Evolutionary conservation across 2,888 invertebrate genomes (phyloP).

Genomic region (Agrochola lychnidis): DNA sequence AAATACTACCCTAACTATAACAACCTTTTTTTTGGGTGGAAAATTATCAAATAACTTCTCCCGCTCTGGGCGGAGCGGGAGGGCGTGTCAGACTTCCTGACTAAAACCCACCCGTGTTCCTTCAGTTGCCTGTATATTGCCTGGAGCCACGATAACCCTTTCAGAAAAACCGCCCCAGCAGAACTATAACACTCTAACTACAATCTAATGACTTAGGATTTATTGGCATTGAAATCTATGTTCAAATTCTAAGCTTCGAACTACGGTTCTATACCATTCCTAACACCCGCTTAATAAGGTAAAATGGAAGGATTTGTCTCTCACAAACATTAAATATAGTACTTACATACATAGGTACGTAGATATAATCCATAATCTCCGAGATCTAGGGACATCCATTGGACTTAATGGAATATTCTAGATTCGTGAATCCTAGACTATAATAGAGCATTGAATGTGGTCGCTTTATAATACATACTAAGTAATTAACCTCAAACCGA

Average conservation of each 20-base stretch:
- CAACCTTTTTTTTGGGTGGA: too few relatives aligned
- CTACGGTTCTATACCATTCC: neutral
- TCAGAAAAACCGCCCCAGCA: too few relatives aligned
- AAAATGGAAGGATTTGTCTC: neutral
- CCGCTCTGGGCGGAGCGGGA: too few relatives aligned
- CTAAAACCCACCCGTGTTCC: too few relatives aligned
- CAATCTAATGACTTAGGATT: neutral
- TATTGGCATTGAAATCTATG: neutral
- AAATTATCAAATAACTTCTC: too few relatives aligned
- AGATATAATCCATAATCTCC: neutral
- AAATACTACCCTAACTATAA: too few relatives aligned
- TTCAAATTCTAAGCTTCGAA: conserved; percentile 4
- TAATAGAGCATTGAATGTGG: neutral
- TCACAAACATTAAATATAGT: neutral
- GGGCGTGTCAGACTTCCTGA: too few relatives aligned
- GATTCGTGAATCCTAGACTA: neutral
- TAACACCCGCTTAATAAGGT: neutral
- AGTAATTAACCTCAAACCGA: too few relatives aligned
- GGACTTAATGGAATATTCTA: conserved; percentile 13
- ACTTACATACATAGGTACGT: neutral
- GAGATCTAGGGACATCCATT: neutral
- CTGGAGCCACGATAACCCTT: too few relatives aligned
- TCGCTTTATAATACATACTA: neutral
- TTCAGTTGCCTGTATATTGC: too few relatives aligned
- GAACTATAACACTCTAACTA: neutral